Conservation (phyloP, 2,888 invertebrate genomes). For the Agonum fuliginosum region DNA sequence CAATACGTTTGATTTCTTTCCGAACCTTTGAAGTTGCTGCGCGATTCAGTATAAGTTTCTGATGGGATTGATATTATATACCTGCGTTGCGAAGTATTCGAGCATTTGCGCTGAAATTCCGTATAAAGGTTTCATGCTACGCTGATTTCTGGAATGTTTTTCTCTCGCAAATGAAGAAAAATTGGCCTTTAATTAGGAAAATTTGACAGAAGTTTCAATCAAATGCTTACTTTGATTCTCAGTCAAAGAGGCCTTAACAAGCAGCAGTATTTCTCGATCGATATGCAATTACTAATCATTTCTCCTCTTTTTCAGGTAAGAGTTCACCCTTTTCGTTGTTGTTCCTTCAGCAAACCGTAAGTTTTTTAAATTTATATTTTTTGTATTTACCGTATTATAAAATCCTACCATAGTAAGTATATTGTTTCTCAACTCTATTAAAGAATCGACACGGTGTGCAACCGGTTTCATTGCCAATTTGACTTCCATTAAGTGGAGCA, state of each 20-base stretch:
- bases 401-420: too few relatives aligned
- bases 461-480: too few relatives aligned
- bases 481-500: too few relatives aligned
- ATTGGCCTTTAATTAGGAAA: conserved; percentile 48
- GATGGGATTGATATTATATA: conserved; percentile 57
- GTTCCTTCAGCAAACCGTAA: too few relatives aligned
- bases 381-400: too few relatives aligned
- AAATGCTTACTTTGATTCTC: conserved; percentile 35
- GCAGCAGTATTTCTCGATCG: conserved; percentile 17
- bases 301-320: conserved; percentile 7
- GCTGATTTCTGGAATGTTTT: conserved; percentile 40
- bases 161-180: conserved; percentile 35
- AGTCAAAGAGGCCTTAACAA: conserved; percentile 17
- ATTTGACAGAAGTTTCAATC: conserved; percentile 24
- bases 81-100: conserved; percentile 50
- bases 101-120: conserved; percentile 2
- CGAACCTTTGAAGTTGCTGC: conserved; percentile 51
- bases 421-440: too few relatives aligned
- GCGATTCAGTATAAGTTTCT: conserved; percentile 53
- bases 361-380: too few relatives aligned
- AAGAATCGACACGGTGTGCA: too few relatives aligned
- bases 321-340: not conserved
- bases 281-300: not conserved
- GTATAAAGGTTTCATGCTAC: conserved; percentile 49
- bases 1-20: conserved; percentile 57